Evolutionary conservation across 2,888 invertebrate genomes (phyloP).

Genomic region (Apamea epomidion): DNA sequence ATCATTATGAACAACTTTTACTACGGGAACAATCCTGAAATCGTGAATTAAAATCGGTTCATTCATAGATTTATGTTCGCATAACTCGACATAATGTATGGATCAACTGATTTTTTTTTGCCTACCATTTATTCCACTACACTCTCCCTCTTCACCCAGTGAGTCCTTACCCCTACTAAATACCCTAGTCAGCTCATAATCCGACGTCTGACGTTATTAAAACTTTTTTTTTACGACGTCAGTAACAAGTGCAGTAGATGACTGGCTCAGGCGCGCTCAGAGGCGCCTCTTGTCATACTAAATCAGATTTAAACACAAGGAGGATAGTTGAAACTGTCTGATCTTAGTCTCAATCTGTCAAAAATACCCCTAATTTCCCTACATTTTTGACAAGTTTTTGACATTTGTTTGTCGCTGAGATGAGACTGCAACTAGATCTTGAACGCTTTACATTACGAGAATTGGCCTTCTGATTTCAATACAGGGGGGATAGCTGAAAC

Average conservation of each 20-base stretch:
- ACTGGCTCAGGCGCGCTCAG: constrained; percentile 6
- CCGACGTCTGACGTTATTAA: constrained; percentile 76
- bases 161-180: constrained; percentile 53
- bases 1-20: too few relatives aligned
- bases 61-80: too few relatives aligned
- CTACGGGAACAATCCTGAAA: too few relatives aligned
- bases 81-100: too few relatives aligned
- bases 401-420: not conserved
- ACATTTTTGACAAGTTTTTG: not conserved
- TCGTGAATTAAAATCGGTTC: too few relatives aligned
- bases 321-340: not conserved
- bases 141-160: constrained; percentile 36
- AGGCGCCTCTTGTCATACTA: constrained; percentile 46
- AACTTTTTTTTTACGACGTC: constrained; percentile 53
- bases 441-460: not conserved
- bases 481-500: not conserved
- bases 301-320: constrained; percentile 20
- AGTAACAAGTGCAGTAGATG: constrained; percentile 52
- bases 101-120: too few relatives aligned
- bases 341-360: not conserved
- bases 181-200: constrained; percentile 65
- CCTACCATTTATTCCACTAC: not conserved
- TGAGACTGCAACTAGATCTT: not conserved
- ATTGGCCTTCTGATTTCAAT: constrained; percentile 6
- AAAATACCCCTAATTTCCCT: not conserved